Evolutionary conservation across 1,140 invertebrate genomes (phyloP), one percentile per base, ranked within the genome.

Genomic region (Oryzaephilus surinamensis): DNA sequence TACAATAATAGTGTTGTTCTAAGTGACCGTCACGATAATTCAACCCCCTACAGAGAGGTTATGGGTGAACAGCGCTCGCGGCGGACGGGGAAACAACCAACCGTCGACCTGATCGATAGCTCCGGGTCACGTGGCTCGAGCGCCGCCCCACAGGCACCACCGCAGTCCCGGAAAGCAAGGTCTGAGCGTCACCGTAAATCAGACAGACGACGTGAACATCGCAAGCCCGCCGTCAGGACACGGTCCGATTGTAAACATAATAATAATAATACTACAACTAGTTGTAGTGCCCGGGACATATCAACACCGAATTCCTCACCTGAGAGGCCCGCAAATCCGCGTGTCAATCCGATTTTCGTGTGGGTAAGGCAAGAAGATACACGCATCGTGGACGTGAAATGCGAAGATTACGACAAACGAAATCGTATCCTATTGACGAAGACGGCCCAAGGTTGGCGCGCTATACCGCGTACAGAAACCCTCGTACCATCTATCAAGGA

Each of bases 381-480:
- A 37, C 72, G 70, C 54, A 84, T 87, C 52, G 73, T 84, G 53
- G 79, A 84, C 61, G 83, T 87, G 45, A 74, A 77, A 56, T 85
- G 82, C 64, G 84, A 86, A 62, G 84, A 87, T 57, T 87, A 86
- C 66, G 82, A 86, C 63, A 77, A 81, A 54, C 66, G 81, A 23
- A 87, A 86, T 65, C 75, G 84, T 8, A 83, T 87, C 42, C 75
- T 81, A 44, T 63, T 87, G 49, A 81, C 79, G 32, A 82, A 84
- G 54, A 85, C 82, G 3, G 69, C 79, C 2, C 71, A 76, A 52
- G 84, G 84, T 51, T 87, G 84, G 84, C 72, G 79, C 24, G 81
- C 81, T 13, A 82, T 84, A 64, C 84, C 84, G 40, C 70, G 79
- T 36, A 84, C 81, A 17, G 74, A 77, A 50, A 72, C 73, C 36